A percentile compares a stretch with the other conserved stretches of the same genome.
Conservation (phyloP, 2,113 vertebrate genomes). For the Alaudala cheleensis region DNA sequence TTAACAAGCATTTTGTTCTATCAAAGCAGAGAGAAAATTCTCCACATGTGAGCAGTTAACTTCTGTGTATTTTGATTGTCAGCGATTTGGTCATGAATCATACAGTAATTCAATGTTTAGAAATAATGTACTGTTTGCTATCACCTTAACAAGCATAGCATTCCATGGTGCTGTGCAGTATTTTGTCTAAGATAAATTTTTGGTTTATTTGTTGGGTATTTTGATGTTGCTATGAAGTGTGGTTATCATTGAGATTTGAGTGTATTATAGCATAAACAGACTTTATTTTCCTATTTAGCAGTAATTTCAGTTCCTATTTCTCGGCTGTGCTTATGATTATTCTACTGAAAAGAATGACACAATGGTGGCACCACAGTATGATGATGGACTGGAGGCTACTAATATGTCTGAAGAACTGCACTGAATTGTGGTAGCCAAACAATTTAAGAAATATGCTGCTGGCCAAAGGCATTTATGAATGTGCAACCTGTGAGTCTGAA, state of each 20-base stretch:
- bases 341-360: neutral
- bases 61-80: neutral
- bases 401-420: neutral
- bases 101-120: neutral
- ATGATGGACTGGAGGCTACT: neutral
- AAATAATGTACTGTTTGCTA: neutral
- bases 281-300: neutral
- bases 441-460: neutral
- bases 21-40: neutral
- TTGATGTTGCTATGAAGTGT: neutral
- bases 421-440: neutral
- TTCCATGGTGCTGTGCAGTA: neutral
- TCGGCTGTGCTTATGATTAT: neutral
- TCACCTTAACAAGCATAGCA: neutral
- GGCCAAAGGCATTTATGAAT: neutral
- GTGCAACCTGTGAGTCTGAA: neutral
- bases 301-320: neutral
- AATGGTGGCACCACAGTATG: neutral
- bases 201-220: neutral
- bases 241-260: neutral
- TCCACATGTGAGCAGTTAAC: neutral
- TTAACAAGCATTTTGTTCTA: neutral
- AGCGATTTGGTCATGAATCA: neutral
- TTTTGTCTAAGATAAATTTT: neutral
- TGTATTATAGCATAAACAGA: neutral